Conservation (phyloP, 2,888 invertebrate species). For the Diogma glabrata region DNA sequence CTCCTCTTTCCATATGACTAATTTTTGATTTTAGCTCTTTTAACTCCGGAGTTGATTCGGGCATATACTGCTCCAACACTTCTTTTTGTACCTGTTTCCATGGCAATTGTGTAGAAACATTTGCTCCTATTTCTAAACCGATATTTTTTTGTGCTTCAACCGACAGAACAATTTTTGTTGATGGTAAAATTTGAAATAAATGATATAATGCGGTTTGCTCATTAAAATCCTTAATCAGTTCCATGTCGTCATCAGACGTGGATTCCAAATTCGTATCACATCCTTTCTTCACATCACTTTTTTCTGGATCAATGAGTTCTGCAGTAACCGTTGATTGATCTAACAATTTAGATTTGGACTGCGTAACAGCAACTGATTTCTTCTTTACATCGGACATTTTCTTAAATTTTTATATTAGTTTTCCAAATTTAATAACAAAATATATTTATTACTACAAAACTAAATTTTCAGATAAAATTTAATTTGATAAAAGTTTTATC, state of each 20-base stretch:
- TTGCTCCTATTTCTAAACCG: conserved; percentile 51
- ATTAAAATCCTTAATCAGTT: conserved; percentile 13
- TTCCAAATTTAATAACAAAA: too few relatives aligned
- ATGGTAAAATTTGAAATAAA: conserved; percentile 7
- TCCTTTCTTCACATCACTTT: too few relatives aligned
- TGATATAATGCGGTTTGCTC: conserved; percentile 11
- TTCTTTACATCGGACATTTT: too few relatives aligned
- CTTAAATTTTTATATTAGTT: too few relatives aligned
- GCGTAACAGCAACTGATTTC: too few relatives aligned
- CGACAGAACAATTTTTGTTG: conserved; percentile 9
- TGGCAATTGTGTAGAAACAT: conserved; percentile 60
- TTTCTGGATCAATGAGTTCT: too few relatives aligned
- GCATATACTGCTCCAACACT: conserved; percentile 47
- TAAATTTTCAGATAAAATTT: too few relatives aligned
- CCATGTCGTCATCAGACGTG: conserved; percentile 10
- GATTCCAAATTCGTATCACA: too few relatives aligned
- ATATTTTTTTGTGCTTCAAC: conserved; percentile 31
- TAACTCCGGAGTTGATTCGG: conserved; percentile 38
- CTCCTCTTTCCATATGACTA: conserved; percentile 31
- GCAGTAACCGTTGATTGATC: too few relatives aligned
- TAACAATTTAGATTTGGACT: too few relatives aligned
- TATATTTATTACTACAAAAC: too few relatives aligned
- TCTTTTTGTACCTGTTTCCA: conserved; percentile 56
- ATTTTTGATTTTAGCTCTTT: conserved; percentile 27
- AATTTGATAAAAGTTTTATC: too few relatives aligned